Evolutionary conservation across 53 echinoderm and acorn worm genomes (phyloP).

Genomic region (Actinopyga echinites): DNA sequence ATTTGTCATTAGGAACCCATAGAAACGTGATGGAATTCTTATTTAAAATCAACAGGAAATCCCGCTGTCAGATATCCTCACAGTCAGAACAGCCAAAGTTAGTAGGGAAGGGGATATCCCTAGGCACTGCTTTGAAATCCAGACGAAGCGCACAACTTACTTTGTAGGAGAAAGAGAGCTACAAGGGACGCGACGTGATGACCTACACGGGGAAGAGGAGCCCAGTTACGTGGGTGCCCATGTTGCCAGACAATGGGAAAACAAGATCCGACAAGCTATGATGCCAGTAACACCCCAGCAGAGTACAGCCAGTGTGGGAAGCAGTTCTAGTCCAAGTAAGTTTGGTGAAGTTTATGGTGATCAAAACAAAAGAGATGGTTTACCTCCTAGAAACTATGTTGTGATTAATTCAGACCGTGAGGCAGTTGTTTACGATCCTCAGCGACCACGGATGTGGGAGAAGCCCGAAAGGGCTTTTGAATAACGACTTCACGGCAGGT

Average conservation of each 20-base stretch:
- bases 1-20: not conserved
- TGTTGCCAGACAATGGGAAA: slow-evolving; percentile 87
- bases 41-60: slow-evolving; percentile 68
- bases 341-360: not conserved
- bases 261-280: slow-evolving; percentile 86
- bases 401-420: too few relatives aligned
- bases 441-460: too few relatives aligned
- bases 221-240: slow-evolving; percentile 83
- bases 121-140: slow-evolving; percentile 94
- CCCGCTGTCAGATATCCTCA: slow-evolving; percentile 91
- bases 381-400: too few relatives aligned
- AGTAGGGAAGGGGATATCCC: slow-evolving; percentile 49
- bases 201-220: slow-evolving; percentile 66
- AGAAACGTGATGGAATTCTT: not conserved
- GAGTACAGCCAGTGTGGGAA: slow-evolving; percentile 77
- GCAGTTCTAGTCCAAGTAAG: slow-evolving; percentile 97
- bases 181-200: slow-evolving; percentile 46
- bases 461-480: too few relatives aligned
- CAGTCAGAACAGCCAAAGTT: slow-evolving; percentile 65
- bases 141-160: slow-evolving; percentile 87
- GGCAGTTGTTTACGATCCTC: too few relatives aligned
- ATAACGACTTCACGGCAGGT: too few relatives aligned
- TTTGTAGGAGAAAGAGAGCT: slow-evolving; percentile 82
- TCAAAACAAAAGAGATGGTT: too few relatives aligned
- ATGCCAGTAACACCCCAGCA: slow-evolving; percentile 98